phyloP scores from a whole-genome alignment of 2,113 vertebrate genomes.

The Ciconia stormi region DNA sequence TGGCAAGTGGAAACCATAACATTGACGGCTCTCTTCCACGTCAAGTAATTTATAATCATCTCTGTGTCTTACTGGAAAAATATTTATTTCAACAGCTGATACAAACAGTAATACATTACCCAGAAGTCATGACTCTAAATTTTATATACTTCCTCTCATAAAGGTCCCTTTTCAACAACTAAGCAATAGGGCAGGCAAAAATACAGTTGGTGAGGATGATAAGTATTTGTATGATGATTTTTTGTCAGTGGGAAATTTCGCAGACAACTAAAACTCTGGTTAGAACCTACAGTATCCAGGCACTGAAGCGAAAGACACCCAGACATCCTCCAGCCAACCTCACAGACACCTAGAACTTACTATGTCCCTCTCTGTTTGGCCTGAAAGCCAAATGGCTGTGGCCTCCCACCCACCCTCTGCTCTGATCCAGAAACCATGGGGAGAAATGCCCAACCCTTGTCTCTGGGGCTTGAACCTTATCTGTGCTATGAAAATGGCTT shows the following conservation, averaged over 20 bases:
- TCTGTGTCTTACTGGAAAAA: background rate
- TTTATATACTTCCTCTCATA: background rate
- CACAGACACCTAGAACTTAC: background rate
- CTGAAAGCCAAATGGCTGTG: background rate
- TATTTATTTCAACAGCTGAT: background rate
- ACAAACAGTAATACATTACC: background rate
- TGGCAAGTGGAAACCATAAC: background rate
- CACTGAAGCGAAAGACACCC: background rate
- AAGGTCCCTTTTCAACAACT: background rate
- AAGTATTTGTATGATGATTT: background rate
- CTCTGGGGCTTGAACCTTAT: background rate
- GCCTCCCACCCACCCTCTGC: background rate
- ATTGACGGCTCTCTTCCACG: background rate
- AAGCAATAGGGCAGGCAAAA: background rate
- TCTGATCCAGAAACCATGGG: background rate
- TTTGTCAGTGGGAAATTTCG: background rate
- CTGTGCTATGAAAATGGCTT: background rate
- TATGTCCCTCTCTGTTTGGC: background rate
- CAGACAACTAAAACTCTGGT: background rate
- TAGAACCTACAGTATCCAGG: background rate
- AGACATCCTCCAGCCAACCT: background rate
- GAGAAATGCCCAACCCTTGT: background rate
- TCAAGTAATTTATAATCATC: background rate
- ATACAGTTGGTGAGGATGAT: background rate
- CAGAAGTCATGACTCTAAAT: background rate